Evolutionary conservation across 2,888 invertebrate species (phyloP), one percentile per base, ranked within the genome.

Genomic region (Cheilosia impressa): DNA sequence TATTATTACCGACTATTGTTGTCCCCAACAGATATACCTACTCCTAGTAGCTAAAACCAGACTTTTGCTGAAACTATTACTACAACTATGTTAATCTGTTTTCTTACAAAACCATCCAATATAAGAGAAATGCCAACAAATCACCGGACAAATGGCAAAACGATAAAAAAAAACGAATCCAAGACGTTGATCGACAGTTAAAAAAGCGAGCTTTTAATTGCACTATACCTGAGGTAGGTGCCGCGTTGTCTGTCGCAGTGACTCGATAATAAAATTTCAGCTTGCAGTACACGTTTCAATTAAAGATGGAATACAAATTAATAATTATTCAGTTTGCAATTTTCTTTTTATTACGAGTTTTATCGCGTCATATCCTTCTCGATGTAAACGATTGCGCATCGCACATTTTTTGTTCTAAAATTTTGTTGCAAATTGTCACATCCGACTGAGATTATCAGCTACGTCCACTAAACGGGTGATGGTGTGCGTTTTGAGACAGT

Each of bases 201-300:
- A 65, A 69, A 69, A 73, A 65, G 41, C 53, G 47, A 57, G 60
- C 57, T 73, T 80, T 84, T 75, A 79, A 84, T 84, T 75, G 69
- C 58, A 50, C 63, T 9, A n/a, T n/a, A 9, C 52, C 57, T 4
- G 27, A 38, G 50, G 38, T 63, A 81, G 81, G 77, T 82, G 84
- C 84, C 84, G 69, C 65, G 53, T 71, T 80, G 84, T 84, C 84
- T 84, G 66, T 80, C 65, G 60, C 34, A 58, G 17, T 71, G 60
- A 63, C 65, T 43, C 60, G 58, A 55, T 71, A 53, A 78, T 50
- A 55, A 66, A 63, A 27, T 15, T 79, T 79, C 62, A 62, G 68
- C 45, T 83, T 78, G 72, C 73, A 52, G 53, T 71, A 47, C 75
- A 84, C 84, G 69, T 69, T 84, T 80, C 80, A 84, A 75, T 80